Evolutionary conservation across 2,797 vertebrate genomes (phyloP), one percentile per base, ranked within the genome.

Genomic region (Champsocephalus gunnari): DNA sequence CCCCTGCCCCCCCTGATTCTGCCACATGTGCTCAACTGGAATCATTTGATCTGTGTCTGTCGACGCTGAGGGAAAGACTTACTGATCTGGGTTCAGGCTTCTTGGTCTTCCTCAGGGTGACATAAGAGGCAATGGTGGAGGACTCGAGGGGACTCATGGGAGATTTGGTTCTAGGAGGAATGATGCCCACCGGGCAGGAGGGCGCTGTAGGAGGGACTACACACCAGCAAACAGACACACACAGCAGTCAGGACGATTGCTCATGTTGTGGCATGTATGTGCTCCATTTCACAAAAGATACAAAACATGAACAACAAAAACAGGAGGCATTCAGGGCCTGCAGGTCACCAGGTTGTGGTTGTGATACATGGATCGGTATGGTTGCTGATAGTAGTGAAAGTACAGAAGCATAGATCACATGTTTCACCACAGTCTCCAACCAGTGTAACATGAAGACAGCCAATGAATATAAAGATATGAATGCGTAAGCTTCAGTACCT

Each of bases 81-180:
- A 98, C 97, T 86, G 90, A 95, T 96, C 95, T 95, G 49, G 94
- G 80, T 79, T 98, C 97, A 12, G 96, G 92, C 90, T 96, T 98
- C 95, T 96, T 98, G 41, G 91, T 95, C 92, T 99, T 99, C 89
- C 98, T 96, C 89, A 99, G 87, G 44, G 98, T 99, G 75, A 99
- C 97, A 1, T 98, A 99, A 13, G 98, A 99, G 32, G 97, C 96
- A 17, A 99, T 98, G n/a, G 96, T 98, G 2, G 95, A 96, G 54
- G 97, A 98, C 77, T 99, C 97, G 0, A 96, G 96, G 10, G 88
- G 81, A 59, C 54, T 91, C 0, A 92, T 96, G 24, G 97, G 96
- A 12, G 97, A 98, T 80, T 97, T 99, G 66, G 96, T 96, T 89
- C 98, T 96, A n/a, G 97, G 96, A 61, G 96, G 94, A 2, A 98